Percentiles rank a stretch among this genome's conserved stretches.
Evolutionary conservation across 2,797 vertebrate species (phyloP).

Genomic region (Catharus ustulatus): DNA sequence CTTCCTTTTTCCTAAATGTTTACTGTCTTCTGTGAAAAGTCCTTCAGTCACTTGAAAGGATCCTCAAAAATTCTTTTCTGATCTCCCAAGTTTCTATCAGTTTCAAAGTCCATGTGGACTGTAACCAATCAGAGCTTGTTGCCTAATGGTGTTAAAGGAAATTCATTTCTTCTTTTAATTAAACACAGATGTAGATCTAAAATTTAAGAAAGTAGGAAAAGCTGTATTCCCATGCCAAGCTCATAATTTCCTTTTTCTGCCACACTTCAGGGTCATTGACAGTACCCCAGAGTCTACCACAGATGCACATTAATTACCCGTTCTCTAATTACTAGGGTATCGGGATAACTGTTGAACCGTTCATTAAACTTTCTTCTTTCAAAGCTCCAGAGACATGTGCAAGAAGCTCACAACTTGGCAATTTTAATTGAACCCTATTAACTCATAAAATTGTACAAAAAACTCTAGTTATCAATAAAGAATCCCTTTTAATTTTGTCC

Average conservation of each 20-base stretch:
- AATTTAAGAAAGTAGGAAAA: conserved; percentile 76
- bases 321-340: conserved; percentile 88
- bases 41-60: conserved; percentile 24
- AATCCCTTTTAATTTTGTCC: conserved; percentile 56
- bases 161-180: conserved; percentile 78
- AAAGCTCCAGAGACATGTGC: conserved; percentile 80
- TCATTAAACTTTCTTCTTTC: conserved; percentile 87
- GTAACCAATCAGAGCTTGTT: conserved; percentile 62
- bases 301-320: conserved; percentile 92
- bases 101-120: conserved; percentile 54
- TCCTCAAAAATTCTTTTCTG: neutral
- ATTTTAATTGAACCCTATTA: conserved; percentile 89
- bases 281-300: conserved; percentile 71
- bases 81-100: conserved; percentile 41
- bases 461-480: conserved; percentile 73
- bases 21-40: neutral
- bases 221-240: conserved; percentile 72
- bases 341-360: conserved; percentile 83
- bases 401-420: conserved; percentile 81
- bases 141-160: conserved; percentile 71
- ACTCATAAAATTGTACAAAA: conserved; percentile 80
- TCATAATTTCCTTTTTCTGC: conserved; percentile 71
- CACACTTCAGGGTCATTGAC: conserved; percentile 68
- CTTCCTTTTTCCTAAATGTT: neutral
- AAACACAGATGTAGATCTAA: conserved; percentile 78